A percentile compares a stretch with the other conserved stretches of the same genome.
These are phyloP conservation scores for Beroe forskalii DNA, from an alignment of 37 sponge, comb jelly and placozoan genomes.

Conservation along the genomic window DNA sequence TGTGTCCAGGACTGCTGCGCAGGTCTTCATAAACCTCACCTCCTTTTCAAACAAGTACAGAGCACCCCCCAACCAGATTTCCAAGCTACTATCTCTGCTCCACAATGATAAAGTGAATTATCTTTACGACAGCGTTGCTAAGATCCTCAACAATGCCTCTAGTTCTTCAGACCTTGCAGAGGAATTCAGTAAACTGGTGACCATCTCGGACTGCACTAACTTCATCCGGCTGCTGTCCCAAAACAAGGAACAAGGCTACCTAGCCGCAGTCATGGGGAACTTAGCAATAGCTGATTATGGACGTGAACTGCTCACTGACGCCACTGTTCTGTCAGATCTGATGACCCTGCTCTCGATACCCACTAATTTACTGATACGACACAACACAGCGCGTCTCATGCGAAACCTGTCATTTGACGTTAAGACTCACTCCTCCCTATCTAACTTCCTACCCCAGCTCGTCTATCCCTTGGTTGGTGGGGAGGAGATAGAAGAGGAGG, in stretches of 20 bases:
- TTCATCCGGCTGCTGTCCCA: neutral
- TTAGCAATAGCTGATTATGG: conserved; percentile 1
- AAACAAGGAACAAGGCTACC: conserved; percentile 27
- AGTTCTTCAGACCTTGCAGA: neutral
- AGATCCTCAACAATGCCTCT: conserved; percentile 24
- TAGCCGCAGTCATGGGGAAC: conserved; percentile 46
- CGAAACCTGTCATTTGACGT: conserved; percentile 35
- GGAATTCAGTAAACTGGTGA: neutral
- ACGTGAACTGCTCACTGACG: neutral
- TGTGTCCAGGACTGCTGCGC: neutral
- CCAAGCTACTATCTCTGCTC: neutral
- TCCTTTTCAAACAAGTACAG: neutral
- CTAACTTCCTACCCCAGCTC: neutral
- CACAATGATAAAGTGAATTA: neutral
- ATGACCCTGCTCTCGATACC: conserved; percentile 26
- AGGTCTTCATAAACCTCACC: conserved; percentile 6
- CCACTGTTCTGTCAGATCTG: neutral
- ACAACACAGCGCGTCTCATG: conserved; percentile 27
- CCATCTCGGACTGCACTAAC: neutral
- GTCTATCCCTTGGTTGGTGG: conserved; percentile 27
- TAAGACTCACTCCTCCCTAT: neutral
- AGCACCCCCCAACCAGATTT: neutral
- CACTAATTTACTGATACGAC: neutral
- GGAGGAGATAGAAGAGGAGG: conserved; percentile 58
- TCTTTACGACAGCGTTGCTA: conserved; percentile 40